phyloP scores from a whole-genome alignment of 2,113 vertebrate species.

The Microcebus griseorufus region DNA sequence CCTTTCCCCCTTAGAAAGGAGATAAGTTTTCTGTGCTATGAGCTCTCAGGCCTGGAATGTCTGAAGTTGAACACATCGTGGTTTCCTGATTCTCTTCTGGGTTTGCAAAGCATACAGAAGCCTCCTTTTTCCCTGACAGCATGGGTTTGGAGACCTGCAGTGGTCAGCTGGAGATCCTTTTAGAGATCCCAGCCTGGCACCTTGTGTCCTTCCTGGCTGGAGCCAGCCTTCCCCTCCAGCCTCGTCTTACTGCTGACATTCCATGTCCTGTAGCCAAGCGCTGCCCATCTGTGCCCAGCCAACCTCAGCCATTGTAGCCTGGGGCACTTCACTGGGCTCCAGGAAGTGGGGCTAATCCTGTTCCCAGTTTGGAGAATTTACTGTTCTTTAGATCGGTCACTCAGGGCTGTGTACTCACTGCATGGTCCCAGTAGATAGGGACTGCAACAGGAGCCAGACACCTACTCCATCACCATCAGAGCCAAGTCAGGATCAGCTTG shows the following conservation, averaged over 20 bases:
- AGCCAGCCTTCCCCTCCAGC: background rate
- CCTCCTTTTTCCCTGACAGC: background rate
- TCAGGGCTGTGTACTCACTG: background rate
- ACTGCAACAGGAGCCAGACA: background rate
- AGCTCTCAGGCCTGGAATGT: background rate
- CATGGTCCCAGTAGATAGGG: background rate
- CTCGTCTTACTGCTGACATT: background rate
- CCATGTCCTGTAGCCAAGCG: background rate
- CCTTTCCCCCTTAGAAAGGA: background rate
- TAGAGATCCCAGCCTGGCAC: background rate
- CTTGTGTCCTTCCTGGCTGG: background rate
- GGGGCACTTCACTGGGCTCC: fast-evolving
- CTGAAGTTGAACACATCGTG: background rate
- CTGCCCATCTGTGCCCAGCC: background rate
- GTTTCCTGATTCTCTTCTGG: background rate
- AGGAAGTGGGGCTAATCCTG: background rate
- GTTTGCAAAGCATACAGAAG: background rate
- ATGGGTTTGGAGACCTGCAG: background rate
- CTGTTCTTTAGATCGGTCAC: background rate
- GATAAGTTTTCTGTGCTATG: background rate
- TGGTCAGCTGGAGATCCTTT: background rate
- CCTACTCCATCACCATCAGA: background rate
- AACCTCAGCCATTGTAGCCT: background rate
- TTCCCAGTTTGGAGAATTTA: background rate
- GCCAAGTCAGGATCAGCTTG: background rate